These are phyloP conservation scores for Drosophila bifasciata DNA, from an alignment of 1,140 invertebrate species.

Conservation along the genomic window DNA sequence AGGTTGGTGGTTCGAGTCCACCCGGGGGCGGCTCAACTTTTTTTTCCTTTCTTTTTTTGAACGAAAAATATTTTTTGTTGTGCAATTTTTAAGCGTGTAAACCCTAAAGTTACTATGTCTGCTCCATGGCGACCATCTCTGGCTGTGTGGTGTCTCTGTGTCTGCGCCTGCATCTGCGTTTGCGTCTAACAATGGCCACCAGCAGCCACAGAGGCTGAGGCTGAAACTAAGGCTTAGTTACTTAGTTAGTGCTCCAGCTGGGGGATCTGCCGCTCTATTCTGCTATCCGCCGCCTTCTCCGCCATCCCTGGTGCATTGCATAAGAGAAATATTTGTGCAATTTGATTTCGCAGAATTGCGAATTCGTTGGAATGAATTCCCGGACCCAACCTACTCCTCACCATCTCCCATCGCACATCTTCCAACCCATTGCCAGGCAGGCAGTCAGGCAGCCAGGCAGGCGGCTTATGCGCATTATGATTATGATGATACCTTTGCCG, in stretches of 20 bases:
- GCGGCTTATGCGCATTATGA: constrained; percentile 80
- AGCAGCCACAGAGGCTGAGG: background rate
- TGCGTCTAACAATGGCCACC: constrained; percentile 75
- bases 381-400: constrained; percentile 9
- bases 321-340: constrained; percentile 83
- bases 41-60: constrained; percentile 16
- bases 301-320: constrained; percentile 63
- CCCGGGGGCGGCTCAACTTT: constrained; percentile 85
- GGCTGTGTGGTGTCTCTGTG: constrained; percentile 53
- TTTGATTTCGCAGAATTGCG: constrained; percentile 83
- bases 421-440: background rate
- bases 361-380: constrained; percentile 82
- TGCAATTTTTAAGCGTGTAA: constrained; percentile 40
- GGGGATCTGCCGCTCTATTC: constrained; percentile 53
- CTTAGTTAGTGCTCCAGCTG: constrained; percentile 70
- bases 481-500: constrained; percentile 76
- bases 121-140: constrained; percentile 31
- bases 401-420: constrained; percentile 1
- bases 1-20: constrained; percentile 95
- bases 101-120: constrained; percentile 15
- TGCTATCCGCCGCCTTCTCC: background rate
- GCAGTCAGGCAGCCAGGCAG: background rate
- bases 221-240: constrained; percentile 51
- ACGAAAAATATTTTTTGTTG: background rate
- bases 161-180: constrained; percentile 62